phyloP scores from a whole-genome alignment of 2,113 vertebrate species.

The Festucalex cinctus region DNA sequence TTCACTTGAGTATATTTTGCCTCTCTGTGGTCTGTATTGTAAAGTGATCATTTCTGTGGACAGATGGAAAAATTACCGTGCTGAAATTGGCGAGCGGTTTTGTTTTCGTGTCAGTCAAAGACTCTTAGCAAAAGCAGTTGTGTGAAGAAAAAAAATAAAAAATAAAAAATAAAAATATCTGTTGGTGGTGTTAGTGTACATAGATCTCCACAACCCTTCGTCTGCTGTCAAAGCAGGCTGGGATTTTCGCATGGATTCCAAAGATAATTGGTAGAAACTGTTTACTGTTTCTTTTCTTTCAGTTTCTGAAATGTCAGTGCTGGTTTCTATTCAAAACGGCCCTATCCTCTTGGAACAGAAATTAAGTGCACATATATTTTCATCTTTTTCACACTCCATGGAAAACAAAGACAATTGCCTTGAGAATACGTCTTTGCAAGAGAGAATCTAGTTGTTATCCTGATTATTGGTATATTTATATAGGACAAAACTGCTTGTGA shows the following conservation, averaged over 20 bases:
- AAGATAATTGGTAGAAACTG: slow-evolving; percentile 78
- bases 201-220: slow-evolving; percentile 68
- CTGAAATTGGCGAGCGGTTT: slow-evolving; percentile 54
- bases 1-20: slow-evolving; percentile 73
- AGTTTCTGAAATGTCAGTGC: slow-evolving; percentile 68
- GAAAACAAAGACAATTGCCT: slow-evolving; percentile 78
- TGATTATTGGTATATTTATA: slow-evolving; percentile 97
- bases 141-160: slow-evolving; percentile 59
- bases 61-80: slow-evolving; percentile 65
- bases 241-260: slow-evolving; percentile 79
- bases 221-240: slow-evolving; percentile 58
- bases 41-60: slow-evolving; percentile 72
- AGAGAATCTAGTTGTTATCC: slow-evolving; percentile 80
- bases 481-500: slow-evolving; percentile 89
- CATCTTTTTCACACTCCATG: slow-evolving; percentile 66
- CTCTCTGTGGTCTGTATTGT: slow-evolving; percentile 72
- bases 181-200: slow-evolving; percentile 73
- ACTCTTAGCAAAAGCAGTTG: slow-evolving; percentile 63
- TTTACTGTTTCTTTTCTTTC: slow-evolving; percentile 65
- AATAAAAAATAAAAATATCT: slow-evolving; percentile 18
- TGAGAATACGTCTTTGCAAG: slow-evolving; percentile 78
- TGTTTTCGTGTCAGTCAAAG: slow-evolving; percentile 46
- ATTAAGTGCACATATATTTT: slow-evolving; percentile 61
- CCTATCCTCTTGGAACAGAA: slow-evolving; percentile 52
- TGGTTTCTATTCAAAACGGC: slow-evolving; percentile 59